phyloP scores from a whole-genome alignment of 2,113 vertebrate genomes.

The Triplophysa dalaica region DNA sequence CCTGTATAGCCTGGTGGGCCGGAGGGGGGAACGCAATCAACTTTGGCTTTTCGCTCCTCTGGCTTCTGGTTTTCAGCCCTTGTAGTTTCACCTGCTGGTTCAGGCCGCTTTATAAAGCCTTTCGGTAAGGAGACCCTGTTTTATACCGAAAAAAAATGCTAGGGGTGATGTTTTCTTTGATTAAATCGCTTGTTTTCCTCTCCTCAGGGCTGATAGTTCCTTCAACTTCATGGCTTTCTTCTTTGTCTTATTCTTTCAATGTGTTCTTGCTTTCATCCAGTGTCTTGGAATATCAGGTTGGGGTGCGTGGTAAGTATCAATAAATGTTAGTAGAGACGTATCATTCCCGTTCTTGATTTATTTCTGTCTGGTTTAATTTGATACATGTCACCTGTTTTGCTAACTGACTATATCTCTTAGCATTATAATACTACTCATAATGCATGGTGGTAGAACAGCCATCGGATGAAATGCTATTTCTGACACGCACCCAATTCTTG shows the following conservation, averaged over 20 bases:
- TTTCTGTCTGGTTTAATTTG: too few species aligned
- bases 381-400: too few species aligned
- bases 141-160: background rate
- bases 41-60: slow-evolving; percentile 87
- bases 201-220: slow-evolving; percentile 87
- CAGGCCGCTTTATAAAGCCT: slow-evolving; percentile 91
- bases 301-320: slow-evolving; percentile 86
- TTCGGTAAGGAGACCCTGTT: slow-evolving; percentile 75
- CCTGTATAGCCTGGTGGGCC: slow-evolving; percentile 93
- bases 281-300: slow-evolving; percentile 82
- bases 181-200: background rate
- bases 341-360: too few species aligned
- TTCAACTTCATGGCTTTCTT: slow-evolving; percentile 98
- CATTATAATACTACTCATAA: too few species aligned
- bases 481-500: too few species aligned
- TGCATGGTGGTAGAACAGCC: too few species aligned
- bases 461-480: too few species aligned
- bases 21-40: slow-evolving; percentile 77
- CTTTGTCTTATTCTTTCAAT: slow-evolving; percentile 90
- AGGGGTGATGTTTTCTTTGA: background rate
- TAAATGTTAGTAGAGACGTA: slow-evolving; percentile 35
- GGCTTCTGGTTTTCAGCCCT: slow-evolving; percentile 90
- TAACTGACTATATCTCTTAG: too few species aligned
- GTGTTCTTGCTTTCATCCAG: slow-evolving; percentile 83
- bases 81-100: slow-evolving; percentile 93